Evolutionary conservation across 2,797 vertebrate species (phyloP).

Genomic region (Hydrophis major): DNA sequence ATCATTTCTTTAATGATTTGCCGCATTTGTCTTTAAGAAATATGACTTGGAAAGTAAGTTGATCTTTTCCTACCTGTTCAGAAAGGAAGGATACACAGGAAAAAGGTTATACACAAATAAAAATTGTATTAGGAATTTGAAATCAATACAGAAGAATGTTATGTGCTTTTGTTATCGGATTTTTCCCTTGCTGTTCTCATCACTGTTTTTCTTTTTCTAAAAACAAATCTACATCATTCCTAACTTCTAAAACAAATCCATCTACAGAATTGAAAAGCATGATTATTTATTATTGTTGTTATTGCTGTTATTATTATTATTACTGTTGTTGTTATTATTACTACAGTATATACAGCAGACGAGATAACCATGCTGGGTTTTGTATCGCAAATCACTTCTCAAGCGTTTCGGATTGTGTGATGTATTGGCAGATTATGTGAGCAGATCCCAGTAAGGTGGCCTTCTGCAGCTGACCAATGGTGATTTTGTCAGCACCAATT

Average conservation of each 20-base stretch:
- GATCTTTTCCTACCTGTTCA: neutral
- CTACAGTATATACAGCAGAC: no score
- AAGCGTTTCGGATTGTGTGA: no score
- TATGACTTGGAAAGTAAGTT: neutral
- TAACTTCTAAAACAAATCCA: neutral
- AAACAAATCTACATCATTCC: neutral
- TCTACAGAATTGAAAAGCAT: neutral
- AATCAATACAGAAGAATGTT: neutral
- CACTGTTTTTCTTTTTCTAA: neutral
- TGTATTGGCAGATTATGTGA: no score
- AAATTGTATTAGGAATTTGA: neutral
- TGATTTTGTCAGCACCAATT: no score
- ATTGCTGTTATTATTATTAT: no score
- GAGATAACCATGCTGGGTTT: no score
- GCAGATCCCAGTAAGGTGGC: no score
- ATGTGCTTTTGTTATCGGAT: neutral
- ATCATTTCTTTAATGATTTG: neutral
- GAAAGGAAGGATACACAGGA: neutral
- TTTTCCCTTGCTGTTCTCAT: neutral
- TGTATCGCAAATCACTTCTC: no score
- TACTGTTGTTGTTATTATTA: no score
- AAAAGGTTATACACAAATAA: neutral
- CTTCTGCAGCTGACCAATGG: no score
- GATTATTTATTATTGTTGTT: no score
- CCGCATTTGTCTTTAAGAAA: neutral